phyloP scores from a whole-genome alignment of 2,113 vertebrate genomes.

The Ovis canadensis region DNA sequence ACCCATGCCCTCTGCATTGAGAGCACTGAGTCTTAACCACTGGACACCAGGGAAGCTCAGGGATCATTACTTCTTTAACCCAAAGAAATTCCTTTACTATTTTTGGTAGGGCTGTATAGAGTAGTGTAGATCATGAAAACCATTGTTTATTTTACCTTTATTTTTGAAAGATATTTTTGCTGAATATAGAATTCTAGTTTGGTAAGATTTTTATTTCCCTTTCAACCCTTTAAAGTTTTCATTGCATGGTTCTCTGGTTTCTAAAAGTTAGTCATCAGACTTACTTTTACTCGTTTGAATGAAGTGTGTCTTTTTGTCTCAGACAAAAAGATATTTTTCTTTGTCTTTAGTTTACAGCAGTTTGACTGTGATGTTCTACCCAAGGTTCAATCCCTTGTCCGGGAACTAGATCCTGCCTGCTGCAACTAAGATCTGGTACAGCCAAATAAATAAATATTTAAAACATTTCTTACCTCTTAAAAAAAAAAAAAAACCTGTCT shows the following conservation, averaged over 20 bases:
- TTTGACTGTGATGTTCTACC: not conserved
- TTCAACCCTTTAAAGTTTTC: not conserved
- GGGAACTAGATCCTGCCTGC: not conserved
- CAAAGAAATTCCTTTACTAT: not conserved
- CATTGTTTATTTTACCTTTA: not conserved
- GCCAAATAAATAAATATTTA: not conserved
- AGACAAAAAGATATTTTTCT: not conserved
- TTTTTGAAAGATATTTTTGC: not conserved
- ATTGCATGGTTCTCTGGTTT: not conserved
- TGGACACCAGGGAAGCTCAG: not conserved
- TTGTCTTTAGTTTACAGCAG: not conserved
- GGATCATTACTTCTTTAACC: not conserved
- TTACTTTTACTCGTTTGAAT: not conserved
- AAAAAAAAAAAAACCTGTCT: not conserved
- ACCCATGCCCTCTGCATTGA: not conserved
- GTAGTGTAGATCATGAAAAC: no score
- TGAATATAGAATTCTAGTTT: not conserved
- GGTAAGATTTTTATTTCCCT: not conserved
- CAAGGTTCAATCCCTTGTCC: not conserved
- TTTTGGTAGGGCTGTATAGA: not conserved
- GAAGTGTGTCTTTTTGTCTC: not conserved
- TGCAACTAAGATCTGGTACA: not conserved
- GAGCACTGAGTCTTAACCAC: not conserved
- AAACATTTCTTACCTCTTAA: not conserved
- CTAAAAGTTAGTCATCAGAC: not conserved